Evolutionary conservation across 2,113 vertebrate genomes (phyloP).

Genomic region (Burhinus oedicnemus): DNA sequence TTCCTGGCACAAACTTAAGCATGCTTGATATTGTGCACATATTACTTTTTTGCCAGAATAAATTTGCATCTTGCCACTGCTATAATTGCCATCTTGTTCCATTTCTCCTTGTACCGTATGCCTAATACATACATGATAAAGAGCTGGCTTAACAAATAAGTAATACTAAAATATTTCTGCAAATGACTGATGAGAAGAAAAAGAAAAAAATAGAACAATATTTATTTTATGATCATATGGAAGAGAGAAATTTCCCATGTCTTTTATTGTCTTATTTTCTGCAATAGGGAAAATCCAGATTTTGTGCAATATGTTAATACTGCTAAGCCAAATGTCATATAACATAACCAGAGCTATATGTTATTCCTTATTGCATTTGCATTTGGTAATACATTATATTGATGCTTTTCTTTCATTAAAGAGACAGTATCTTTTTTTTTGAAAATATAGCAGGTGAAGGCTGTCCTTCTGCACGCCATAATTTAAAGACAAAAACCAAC

Average conservation of each 20-base stretch:
- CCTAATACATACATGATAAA: conserved; percentile 65
- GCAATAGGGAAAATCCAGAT: conserved; percentile 57
- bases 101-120: conserved; percentile 62
- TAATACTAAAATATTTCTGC: conserved; percentile 61
- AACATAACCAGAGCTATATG: conserved; percentile 55
- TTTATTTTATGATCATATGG: conserved; percentile 45
- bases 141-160: conserved; percentile 61
- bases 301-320: conserved; percentile 66
- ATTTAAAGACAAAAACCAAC: background rate
- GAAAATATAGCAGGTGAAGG: conserved; percentile 3
- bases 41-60: conserved; percentile 72
- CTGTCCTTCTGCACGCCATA: conserved; percentile 34
- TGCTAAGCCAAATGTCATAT: conserved; percentile 70
- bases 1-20: conserved; percentile 62
- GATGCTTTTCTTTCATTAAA: conserved; percentile 67
- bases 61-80: conserved; percentile 68
- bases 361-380: conserved; percentile 53
- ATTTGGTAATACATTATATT: conserved; percentile 59
- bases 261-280: conserved; percentile 49
- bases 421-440: conserved; percentile 39
- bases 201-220: background rate
- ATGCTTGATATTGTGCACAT: conserved; percentile 70
- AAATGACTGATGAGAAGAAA: conserved; percentile 40
- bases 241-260: conserved; percentile 31
- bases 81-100: conserved; percentile 60